Evolutionary conservation across 1,140 invertebrate species (phyloP).

Genomic region (Whitmania pigra): DNA sequence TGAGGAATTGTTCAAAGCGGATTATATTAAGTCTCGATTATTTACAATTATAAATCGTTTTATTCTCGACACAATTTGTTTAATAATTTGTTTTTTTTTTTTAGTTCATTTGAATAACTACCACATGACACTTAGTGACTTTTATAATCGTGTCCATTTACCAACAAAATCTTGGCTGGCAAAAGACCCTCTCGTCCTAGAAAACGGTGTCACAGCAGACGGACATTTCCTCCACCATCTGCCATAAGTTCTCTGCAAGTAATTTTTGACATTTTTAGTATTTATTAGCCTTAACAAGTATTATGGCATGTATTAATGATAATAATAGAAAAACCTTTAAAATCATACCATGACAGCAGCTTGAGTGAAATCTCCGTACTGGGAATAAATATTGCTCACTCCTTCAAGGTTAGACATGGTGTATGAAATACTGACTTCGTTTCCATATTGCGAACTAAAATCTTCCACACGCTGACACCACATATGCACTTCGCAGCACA

Average conservation of each 20-base stretch:
- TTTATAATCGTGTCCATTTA: slow-evolving; percentile 38
- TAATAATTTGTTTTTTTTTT: no score
- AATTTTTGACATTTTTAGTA: slow-evolving; percentile 15
- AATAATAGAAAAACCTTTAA: not conserved
- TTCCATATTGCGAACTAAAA: slow-evolving; percentile 79
- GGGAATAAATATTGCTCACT: slow-evolving; percentile 65
- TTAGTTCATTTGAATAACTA: no score
- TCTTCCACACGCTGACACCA: slow-evolving; percentile 58
- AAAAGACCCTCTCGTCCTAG: slow-evolving; percentile 54
- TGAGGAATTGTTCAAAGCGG: slow-evolving; percentile 31
- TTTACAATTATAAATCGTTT: no score
- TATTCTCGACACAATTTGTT: no score
- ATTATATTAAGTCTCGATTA: no score
- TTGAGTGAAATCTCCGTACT: slow-evolving; percentile 76
- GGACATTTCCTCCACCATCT: slow-evolving; percentile 72
- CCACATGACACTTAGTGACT: no score
- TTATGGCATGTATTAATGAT: not conserved
- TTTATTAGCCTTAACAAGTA: slow-evolving; percentile 13
- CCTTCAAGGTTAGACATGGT: slow-evolving; percentile 71
- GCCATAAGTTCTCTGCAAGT: slow-evolving; percentile 68
- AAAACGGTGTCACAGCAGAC: slow-evolving; percentile 55
- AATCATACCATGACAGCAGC: slow-evolving; percentile 69
- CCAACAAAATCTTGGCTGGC: slow-evolving; percentile 71
- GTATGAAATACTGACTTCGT: slow-evolving; percentile 71
- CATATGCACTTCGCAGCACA: slow-evolving; percentile 46